These are phyloP conservation scores for Prunella fulvescens DNA, from an alignment of 2,113 vertebrate genomes.

Conservation along the genomic window DNA sequence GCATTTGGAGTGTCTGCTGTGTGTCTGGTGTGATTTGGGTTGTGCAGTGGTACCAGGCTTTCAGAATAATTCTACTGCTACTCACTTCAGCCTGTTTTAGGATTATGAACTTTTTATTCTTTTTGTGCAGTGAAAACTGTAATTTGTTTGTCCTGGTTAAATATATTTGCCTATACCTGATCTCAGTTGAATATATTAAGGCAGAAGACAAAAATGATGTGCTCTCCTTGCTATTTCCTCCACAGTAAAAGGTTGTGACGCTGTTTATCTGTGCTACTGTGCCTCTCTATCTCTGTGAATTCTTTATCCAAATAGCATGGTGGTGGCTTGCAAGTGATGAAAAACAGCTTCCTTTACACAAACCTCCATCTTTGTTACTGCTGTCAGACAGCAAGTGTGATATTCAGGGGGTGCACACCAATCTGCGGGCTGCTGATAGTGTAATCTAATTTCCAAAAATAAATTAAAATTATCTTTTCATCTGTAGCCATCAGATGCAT, in stretches of 20 bases:
- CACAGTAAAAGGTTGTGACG: neutral
- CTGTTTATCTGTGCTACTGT: constrained; percentile 40
- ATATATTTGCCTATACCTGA: neutral
- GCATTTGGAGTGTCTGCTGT: neutral
- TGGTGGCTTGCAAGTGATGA: constrained; percentile 60
- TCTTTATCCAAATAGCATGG: constrained; percentile 26
- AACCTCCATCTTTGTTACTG: constrained; percentile 26
- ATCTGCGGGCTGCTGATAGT: constrained; percentile 27
- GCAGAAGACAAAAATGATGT: neutral
- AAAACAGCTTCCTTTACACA: constrained; percentile 57
- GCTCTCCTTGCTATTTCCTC: neutral
- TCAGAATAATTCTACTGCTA: neutral
- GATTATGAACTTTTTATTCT: neutral
- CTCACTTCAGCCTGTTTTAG: neutral
- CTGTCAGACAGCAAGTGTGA: constrained; percentile 25
- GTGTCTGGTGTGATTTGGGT: neutral
- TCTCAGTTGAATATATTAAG: neutral
- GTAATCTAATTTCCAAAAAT: constrained; percentile 58
- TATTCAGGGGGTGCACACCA: constrained; percentile 1
- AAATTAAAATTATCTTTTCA: constrained; percentile 41
- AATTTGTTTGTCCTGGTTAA: neutral
- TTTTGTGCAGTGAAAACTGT: neutral
- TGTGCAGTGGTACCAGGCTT: neutral
- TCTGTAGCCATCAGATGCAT: neutral
- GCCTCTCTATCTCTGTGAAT: constrained; percentile 39